These are phyloP conservation scores for Luffia ferchaultella DNA, from an alignment of 2,888 invertebrate genomes.

Conservation along the genomic window DNA sequence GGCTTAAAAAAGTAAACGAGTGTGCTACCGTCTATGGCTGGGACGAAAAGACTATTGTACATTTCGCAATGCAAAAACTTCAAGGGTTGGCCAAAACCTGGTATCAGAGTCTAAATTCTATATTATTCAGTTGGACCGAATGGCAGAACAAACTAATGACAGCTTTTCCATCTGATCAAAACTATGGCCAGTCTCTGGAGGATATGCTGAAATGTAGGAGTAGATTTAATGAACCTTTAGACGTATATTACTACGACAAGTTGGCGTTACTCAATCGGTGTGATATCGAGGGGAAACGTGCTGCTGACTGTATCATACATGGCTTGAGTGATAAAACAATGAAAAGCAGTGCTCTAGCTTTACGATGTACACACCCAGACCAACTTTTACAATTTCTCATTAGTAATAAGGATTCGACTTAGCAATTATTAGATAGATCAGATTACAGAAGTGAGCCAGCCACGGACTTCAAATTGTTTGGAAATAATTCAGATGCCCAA, in stretches of 20 bases:
- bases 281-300: neutral
- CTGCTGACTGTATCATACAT: neutral
- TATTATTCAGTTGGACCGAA: constrained; percentile 14
- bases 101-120: constrained; percentile 15
- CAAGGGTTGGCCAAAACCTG: constrained; percentile 15
- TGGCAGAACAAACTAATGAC: constrained; percentile 12
- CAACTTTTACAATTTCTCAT: neutral
- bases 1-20: neutral
- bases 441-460: neutral
- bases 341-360: neutral
- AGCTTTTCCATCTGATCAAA: too few relatives aligned
- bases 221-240: neutral
- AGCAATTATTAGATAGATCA: neutral
- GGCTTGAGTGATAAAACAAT: neutral
- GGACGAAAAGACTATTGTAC: constrained; percentile 13
- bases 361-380: neutral
- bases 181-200: constrained; percentile 12
- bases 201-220: constrained; percentile 10
- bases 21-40: constrained; percentile 6
- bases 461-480: neutral
- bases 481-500: neutral
- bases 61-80: constrained; percentile 16
- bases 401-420: neutral
- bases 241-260: neutral
- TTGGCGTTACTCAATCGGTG: neutral